These are phyloP conservation scores for Galeruca laticollis DNA, from an alignment of 2,888 invertebrate species.

Conservation along the genomic window DNA sequence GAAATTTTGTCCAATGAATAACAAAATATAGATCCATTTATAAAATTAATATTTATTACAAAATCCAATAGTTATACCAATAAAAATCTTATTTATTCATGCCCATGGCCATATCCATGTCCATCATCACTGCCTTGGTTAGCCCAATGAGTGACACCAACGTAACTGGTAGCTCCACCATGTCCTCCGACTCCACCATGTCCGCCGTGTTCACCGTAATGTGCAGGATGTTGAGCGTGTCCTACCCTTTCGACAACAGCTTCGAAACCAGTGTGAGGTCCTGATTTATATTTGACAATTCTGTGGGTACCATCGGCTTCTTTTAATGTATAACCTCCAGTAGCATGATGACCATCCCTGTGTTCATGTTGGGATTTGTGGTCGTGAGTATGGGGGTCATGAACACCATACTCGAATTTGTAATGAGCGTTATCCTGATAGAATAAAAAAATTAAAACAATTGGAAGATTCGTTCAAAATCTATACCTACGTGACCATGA, in stretches of 20 bases:
- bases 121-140: constrained; percentile 43
- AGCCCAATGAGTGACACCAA: constrained; percentile 53
- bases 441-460: background rate
- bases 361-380: constrained; percentile 62
- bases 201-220: constrained; percentile 47
- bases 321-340: constrained; percentile 61
- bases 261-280: constrained; percentile 51
- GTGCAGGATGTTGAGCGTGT: constrained; percentile 54
- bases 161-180: constrained; percentile 48
- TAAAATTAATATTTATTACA: too few species aligned
- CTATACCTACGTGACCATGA: constrained; percentile 24
- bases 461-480: background rate
- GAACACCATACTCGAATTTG: constrained; percentile 63
- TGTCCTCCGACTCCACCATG: constrained; percentile 15
- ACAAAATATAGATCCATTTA: too few species aligned
- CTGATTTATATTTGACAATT: constrained; percentile 60
- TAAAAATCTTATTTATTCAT: too few species aligned
- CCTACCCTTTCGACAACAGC: constrained; percentile 53
- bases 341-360: constrained; percentile 61
- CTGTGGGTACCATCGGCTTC: constrained; percentile 64
- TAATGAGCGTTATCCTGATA: constrained; percentile 53
- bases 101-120: constrained; percentile 30
- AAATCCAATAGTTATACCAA: too few species aligned
- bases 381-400: constrained; percentile 64
- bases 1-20: too few species aligned